A percentile compares a stretch with the other conserved stretches of the same genome.
These are phyloP conservation scores for Lindbergichthys nudifrons DNA, from an alignment of 2,797 vertebrate species.

Conservation along the genomic window DNA sequence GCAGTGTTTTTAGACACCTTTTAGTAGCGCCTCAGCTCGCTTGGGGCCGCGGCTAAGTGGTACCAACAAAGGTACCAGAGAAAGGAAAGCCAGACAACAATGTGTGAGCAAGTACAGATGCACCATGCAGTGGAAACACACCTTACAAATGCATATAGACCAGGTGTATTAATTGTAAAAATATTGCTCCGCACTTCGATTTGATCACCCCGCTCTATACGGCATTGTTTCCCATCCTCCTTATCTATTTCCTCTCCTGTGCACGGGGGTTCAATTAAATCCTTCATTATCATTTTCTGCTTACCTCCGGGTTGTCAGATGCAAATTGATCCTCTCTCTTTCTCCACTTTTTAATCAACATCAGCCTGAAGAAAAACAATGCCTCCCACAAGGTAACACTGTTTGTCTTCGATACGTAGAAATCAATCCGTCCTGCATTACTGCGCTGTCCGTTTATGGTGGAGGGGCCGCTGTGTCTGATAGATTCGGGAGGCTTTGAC, in stretches of 20 bases:
- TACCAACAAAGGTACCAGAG: no score
- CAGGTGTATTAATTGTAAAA: constrained; percentile 43
- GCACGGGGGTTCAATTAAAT: constrained; percentile 65
- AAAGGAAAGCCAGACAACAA: no score
- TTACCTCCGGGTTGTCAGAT: constrained; percentile 70
- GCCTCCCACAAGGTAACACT: constrained; percentile 65
- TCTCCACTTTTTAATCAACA: constrained; percentile 74
- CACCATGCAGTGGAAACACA: no score
- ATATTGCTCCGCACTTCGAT: constrained; percentile 38
- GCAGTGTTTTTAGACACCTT: no score
- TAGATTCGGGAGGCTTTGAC: constrained; percentile 55
- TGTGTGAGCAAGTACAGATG: no score
- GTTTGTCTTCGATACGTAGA: constrained; percentile 62
- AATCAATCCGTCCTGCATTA: constrained; percentile 62
- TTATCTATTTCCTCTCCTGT: constrained; percentile 59
- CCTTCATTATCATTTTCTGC: constrained; percentile 73
- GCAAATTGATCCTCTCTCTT: constrained; percentile 67
- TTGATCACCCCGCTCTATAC: background rate
- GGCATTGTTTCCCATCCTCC: constrained; percentile 45
- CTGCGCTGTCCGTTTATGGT: constrained; percentile 59
- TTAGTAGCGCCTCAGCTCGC: no score
- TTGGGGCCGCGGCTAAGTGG: no score
- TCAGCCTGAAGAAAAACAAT: constrained; percentile 67
- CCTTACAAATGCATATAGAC: constrained; percentile 9
- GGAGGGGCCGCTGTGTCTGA: constrained; percentile 47